These are phyloP conservation scores for Drosophila affinis DNA, from an alignment of 2,888 invertebrate genomes.

Conservation along the genomic window DNA sequence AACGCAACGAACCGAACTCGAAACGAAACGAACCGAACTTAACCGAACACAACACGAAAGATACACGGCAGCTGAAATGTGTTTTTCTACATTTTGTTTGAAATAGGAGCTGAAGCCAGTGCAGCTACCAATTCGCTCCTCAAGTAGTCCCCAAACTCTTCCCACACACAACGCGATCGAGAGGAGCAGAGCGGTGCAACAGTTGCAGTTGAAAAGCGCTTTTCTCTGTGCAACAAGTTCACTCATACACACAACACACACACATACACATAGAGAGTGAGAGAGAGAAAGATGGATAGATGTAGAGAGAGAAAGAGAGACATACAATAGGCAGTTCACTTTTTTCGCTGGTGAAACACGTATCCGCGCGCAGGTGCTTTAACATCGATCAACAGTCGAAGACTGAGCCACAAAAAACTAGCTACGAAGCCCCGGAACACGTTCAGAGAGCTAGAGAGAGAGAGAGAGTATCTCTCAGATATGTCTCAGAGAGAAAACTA, in stretches of 20 bases:
- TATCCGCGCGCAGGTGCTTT: slow-evolving; percentile 82
- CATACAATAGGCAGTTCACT: slow-evolving; percentile 58
- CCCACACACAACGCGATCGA: slow-evolving; percentile 77
- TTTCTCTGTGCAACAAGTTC: slow-evolving; percentile 77
- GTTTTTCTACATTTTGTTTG: slow-evolving; percentile 83
- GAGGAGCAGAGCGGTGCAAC: slow-evolving; percentile 34
- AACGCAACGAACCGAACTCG: slow-evolving; percentile 48
- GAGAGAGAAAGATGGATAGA: slow-evolving; percentile 37
- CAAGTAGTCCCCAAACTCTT: slow-evolving; percentile 84
- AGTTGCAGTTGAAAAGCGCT: slow-evolving; percentile 71
- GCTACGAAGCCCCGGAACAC: slow-evolving; percentile 22
- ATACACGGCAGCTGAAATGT: slow-evolving; percentile 82
- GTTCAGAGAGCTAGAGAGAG: slow-evolving; percentile 19
- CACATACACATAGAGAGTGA: slow-evolving; percentile 23
- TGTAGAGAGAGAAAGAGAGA: slow-evolving; percentile 15
- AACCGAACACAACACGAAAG: slow-evolving; percentile 53
- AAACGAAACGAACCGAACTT: slow-evolving; percentile 41
- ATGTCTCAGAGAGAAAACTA: slow-evolving; percentile 26
- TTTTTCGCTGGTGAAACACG: slow-evolving; percentile 35
- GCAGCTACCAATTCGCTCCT: slow-evolving; percentile 84
- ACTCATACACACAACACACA: slow-evolving; percentile 52
- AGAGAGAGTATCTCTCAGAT: slow-evolving; percentile 5
- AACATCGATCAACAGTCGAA: slow-evolving; percentile 83
- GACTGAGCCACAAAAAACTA: slow-evolving; percentile 79
- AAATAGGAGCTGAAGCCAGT: slow-evolving; percentile 84